Base-by-base conservation (phyloP, 1,140 invertebrate species). In the Drosophila aff. region DNA sequence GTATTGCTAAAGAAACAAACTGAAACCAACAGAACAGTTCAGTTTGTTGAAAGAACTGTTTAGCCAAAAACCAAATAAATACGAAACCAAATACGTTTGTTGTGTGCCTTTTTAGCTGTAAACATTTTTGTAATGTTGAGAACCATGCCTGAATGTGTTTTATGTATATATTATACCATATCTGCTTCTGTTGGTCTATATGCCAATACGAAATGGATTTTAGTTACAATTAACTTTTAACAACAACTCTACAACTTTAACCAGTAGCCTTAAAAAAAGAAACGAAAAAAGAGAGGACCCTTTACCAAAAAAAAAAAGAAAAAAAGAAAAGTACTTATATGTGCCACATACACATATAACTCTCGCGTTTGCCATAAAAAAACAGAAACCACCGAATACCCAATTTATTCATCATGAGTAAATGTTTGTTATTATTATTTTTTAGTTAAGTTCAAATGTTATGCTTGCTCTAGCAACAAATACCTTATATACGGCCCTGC, bases 231-330 rank as follows among this genome's bases (percentile, higher is more conserved):
- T 79, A 78, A 71, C 69, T 79, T 76, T 71, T 78, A 78, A 38
- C 44, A 79, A 67, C 33, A 73, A 80, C 76, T 74, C 76, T 62
- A 80, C 62, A 49, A 73, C 85, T 76, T 65, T 82, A 81, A 76
- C 74, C 65, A 81, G 49, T 66, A 63, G 52, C 52, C 52, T 55
- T 49, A 58, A 62, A 64, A 62, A 71, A 63, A 52, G 59, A 61
- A 64, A 67, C 38, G 76, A 76, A 78, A 81, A 89, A 89, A 90
- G 76, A 90, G 85, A 90, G 85, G 85, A 90, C 85, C 85, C 85
- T 89, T 84, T 90, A 79, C 81, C 74, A 84, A 69, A 76, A 66
- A 50, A 73, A 62, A 68, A 71, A 18, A 50, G 5, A 28, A 33
- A 31, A 41, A 4, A 50, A 64, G 26, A 77, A 44, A 21, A 21